Conservation (phyloP, 2,888 invertebrate genomes). For the Pterobdella sp. region DNA sequence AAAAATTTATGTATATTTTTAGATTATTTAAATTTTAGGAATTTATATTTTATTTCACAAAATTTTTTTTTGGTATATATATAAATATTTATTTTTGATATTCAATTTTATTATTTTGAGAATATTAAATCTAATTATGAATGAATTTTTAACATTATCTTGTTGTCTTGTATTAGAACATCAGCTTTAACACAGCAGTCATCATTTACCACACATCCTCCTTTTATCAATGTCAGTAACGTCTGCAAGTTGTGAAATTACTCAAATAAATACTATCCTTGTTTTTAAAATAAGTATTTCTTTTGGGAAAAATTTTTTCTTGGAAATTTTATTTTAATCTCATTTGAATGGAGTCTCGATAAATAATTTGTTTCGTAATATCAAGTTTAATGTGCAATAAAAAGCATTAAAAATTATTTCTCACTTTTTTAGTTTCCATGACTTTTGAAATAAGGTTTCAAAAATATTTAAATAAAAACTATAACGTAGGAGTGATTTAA, state of each 20-base stretch:
- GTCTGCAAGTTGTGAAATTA: neutral
- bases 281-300: too few relatives aligned
- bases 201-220: slow-evolving; percentile 90
- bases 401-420: too few relatives aligned
- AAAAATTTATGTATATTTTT: neutral
- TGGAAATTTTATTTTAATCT: too few relatives aligned
- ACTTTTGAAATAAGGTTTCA: too few relatives aligned
- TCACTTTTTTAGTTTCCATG: too few relatives aligned
- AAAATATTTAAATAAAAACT: too few relatives aligned
- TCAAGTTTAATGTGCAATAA: too few relatives aligned
- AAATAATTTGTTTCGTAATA: too few relatives aligned
- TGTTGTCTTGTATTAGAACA: slow-evolving; percentile 90
- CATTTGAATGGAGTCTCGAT: too few relatives aligned
- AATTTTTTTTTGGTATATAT: neutral
- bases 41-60: neutral
- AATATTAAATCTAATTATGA: neutral
- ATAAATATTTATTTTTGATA: neutral
- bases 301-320: too few relatives aligned
- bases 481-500: too few relatives aligned
- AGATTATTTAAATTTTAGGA: neutral
- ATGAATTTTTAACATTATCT: slow-evolving; percentile 68
- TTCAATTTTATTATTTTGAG: neutral
- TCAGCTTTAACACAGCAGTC: slow-evolving; percentile 79
- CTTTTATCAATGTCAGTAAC: slow-evolving; percentile 68
- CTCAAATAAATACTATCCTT: neutral